Conservation (phyloP, 2,797 vertebrate genomes). For the Muraenolepis orangiensis region DNA sequence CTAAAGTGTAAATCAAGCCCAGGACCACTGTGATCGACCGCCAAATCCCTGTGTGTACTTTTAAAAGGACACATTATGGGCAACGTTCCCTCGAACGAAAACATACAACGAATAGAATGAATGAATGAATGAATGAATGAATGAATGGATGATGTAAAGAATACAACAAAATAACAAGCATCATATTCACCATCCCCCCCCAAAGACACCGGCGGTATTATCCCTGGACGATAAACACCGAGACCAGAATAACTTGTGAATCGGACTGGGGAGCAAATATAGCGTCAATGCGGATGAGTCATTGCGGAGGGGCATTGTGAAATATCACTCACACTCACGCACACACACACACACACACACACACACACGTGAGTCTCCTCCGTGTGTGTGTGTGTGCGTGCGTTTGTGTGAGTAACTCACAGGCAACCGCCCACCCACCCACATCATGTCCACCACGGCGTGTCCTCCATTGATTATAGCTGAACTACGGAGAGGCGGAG, state of each 20-base stretch:
- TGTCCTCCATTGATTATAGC: neutral
- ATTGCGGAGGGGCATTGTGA: neutral
- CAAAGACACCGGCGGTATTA: neutral
- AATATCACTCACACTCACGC: neutral
- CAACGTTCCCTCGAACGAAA: neutral
- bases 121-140: neutral
- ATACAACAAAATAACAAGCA: neutral
- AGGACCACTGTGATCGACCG: neutral
- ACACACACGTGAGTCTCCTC: too few species aligned
- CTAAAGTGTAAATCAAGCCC: neutral
- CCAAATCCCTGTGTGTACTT: neutral
- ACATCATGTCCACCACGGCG: neutral
- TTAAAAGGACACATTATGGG: neutral
- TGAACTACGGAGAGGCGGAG: too few species aligned
- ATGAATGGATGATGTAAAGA: neutral
- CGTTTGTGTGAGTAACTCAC: neutral
- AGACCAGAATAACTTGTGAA: neutral
- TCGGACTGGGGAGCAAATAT: neutral
- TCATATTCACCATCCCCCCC: neutral
- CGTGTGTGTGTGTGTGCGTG: neutral
- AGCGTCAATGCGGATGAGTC: constrained; percentile 2
- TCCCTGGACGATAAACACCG: neutral
- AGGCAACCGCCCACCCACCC: neutral
- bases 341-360: neutral
- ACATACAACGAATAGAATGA: neutral